A percentile compares a stretch with the other conserved stretches of the same genome.
phyloP scores from a whole-genome alignment of 2,797 vertebrate species.

The Labroides dimidiatus region DNA sequence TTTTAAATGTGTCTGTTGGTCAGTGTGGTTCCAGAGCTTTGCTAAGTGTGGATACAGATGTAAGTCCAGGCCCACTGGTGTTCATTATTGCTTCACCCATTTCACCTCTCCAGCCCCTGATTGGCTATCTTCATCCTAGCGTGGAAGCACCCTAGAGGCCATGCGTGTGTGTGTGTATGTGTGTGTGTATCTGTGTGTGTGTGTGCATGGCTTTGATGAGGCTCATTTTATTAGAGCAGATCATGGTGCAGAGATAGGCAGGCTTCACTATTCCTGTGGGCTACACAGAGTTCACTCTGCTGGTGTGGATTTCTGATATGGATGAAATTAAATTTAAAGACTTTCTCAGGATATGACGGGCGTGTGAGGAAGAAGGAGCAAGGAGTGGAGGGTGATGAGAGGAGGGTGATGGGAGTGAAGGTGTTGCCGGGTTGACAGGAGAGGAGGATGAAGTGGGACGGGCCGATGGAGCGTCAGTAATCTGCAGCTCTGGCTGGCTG shows the following conservation, averaged over 20 bases:
- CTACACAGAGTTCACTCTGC: slow-evolving; percentile 19
- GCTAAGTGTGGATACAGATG: slow-evolving; percentile 29
- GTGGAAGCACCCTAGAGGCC: slow-evolving; percentile 38
- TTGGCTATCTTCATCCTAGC: slow-evolving; percentile 60
- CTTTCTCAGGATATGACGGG: slow-evolving; percentile 31
- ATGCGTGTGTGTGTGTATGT: neutral
- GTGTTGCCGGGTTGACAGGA: slow-evolving; percentile 71
- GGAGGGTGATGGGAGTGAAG: slow-evolving; percentile 54
- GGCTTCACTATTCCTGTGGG: slow-evolving; percentile 54
- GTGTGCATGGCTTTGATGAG: too few relatives aligned
- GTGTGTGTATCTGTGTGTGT: slow-evolving; percentile 4
- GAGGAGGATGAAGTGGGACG: slow-evolving; percentile 69
- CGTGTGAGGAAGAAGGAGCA: neutral
- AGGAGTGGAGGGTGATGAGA: slow-evolving; percentile 34
- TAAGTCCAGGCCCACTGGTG: slow-evolving; percentile 50
- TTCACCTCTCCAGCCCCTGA: slow-evolving; percentile 43
- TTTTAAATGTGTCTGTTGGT: slow-evolving; percentile 24
- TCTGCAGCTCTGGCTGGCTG: slow-evolving; percentile 71
- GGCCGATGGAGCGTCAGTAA: slow-evolving; percentile 71
- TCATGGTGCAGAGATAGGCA: slow-evolving; percentile 56
- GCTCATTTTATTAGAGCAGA: slow-evolving; percentile 65
- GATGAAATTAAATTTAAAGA: slow-evolving; percentile 60
- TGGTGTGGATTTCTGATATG: slow-evolving; percentile 50
- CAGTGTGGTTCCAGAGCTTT: slow-evolving; percentile 34
- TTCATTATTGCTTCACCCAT: slow-evolving; percentile 59